A percentile compares a stretch with the other conserved stretches of the same genome.
phyloP scores from a whole-genome alignment of 2,888 invertebrate genomes.

The Melinopterus prodromus region DNA sequence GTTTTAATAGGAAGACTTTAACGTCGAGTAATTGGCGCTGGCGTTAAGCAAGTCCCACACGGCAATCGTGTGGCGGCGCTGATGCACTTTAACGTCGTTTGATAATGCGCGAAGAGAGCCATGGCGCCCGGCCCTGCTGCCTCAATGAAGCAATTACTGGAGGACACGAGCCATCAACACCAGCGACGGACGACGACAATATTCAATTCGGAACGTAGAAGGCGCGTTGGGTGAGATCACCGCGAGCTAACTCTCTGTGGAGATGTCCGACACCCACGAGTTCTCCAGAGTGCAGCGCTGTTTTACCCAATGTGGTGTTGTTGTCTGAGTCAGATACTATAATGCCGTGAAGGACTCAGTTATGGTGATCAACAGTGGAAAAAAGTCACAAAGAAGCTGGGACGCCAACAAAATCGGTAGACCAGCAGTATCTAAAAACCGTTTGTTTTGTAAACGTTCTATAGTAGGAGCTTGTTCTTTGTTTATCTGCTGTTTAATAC shows the following conservation, averaged over 20 bases:
- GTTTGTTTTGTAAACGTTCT: no score
- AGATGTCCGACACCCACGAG: neutral
- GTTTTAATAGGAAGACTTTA: constrained; percentile 4
- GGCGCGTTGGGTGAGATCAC: neutral
- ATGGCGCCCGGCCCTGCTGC: constrained; percentile 14
- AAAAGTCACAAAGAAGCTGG: no score
- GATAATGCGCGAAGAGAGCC: constrained; percentile 8
- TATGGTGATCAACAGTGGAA: no score
- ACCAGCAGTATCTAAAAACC: no score
- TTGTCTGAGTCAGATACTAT: neutral
- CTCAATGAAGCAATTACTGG: constrained; percentile 25
- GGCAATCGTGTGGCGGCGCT: constrained; percentile 13
- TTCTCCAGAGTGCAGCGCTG: neutral
- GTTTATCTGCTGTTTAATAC: no score
- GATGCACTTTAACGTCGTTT: constrained; percentile 4
- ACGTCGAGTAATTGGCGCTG: constrained; percentile 4
- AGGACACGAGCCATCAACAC: constrained; percentile 16
- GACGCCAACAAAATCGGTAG: no score
- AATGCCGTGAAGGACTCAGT: neutral
- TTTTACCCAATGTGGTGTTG: neutral
- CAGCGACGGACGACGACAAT: neutral
- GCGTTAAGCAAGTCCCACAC: constrained; percentile 16
- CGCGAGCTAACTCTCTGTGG: neutral
- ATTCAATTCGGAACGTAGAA: neutral
- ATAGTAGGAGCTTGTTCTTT: no score